Evolutionary conservation across 2,797 vertebrate genomes (phyloP).

Genomic region (Threskiornis aethiopicus): DNA sequence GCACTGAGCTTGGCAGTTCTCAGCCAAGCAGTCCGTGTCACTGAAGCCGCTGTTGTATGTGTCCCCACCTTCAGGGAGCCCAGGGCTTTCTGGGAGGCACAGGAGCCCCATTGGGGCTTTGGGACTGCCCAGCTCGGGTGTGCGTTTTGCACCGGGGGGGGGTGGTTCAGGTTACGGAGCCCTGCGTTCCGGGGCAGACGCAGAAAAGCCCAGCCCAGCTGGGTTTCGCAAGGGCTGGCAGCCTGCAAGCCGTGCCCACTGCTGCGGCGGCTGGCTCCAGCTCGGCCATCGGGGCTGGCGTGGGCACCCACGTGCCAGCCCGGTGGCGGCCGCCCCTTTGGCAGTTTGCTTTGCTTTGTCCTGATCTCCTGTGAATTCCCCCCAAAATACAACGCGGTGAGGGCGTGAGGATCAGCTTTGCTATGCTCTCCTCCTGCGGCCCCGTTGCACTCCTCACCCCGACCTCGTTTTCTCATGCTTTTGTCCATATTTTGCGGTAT

Average conservation of each 20-base stretch:
- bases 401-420: not conserved
- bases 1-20: not conserved
- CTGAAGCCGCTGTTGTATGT: accelerated
- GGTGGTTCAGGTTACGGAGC: not conserved
- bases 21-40: not conserved
- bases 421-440: not conserved
- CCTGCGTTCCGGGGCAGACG: not conserved
- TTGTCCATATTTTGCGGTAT: not conserved
- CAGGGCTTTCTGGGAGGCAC: accelerated
- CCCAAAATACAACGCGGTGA: not conserved
- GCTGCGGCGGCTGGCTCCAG: not conserved
- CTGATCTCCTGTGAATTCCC: not conserved
- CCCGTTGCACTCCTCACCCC: not conserved
- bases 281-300: accelerated
- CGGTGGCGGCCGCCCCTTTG: accelerated
- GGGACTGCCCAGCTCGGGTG: not conserved
- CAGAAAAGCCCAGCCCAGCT: not conserved
- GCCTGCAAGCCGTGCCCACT: not conserved
- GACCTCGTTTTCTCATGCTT: not conserved
- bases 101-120: accelerated
- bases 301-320: accelerated
- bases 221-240: not conserved
- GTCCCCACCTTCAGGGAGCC: not conserved
- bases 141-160: accelerated
- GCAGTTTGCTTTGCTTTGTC: not conserved